Evolutionary conservation across 2,797 vertebrate genomes (phyloP).

Genomic region (Hoplostethus atlanticus): DNA sequence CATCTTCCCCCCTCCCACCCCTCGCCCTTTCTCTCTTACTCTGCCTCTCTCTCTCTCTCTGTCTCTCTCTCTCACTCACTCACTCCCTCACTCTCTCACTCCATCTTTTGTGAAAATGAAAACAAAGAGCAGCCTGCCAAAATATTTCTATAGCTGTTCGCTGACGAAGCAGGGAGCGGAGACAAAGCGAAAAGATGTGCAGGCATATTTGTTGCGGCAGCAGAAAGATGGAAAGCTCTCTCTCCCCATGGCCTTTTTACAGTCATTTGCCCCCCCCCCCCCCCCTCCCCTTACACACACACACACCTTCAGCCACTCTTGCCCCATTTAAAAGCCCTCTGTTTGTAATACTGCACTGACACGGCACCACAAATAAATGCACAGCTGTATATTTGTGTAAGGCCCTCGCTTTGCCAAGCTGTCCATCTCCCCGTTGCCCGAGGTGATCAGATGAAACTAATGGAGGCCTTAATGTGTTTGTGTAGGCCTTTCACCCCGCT

Average conservation of each 20-base stretch:
- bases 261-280: conserved; percentile 47
- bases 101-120: conserved; percentile 88
- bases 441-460: conserved; percentile 78
- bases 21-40: not conserved
- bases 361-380: conserved; percentile 74
- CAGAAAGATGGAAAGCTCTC: conserved; percentile 80
- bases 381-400: conserved; percentile 77
- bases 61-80: conserved; percentile 14
- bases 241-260: conserved; percentile 45
- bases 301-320: conserved; percentile 34
- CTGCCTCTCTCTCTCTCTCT: conserved; percentile 11
- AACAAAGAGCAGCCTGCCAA: conserved; percentile 87
- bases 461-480: conserved; percentile 76
- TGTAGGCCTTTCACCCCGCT: conserved; percentile 67
- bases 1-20: conserved; percentile 58
- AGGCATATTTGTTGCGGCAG: conserved; percentile 85
- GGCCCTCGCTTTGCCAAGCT: conserved; percentile 66
- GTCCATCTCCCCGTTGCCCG: conserved; percentile 67
- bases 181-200: conserved; percentile 85
- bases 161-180: conserved; percentile 85
- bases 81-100: conserved; percentile 55
- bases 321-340: conserved; percentile 70
- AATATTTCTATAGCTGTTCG: conserved; percentile 88
- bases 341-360: conserved; percentile 78
- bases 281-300: conserved; percentile 1